A percentile compares a stretch with the other conserved stretches of the same genome.
phyloP scores from a whole-genome alignment of 2,888 invertebrate genomes.

The Eilema sororculum region DNA sequence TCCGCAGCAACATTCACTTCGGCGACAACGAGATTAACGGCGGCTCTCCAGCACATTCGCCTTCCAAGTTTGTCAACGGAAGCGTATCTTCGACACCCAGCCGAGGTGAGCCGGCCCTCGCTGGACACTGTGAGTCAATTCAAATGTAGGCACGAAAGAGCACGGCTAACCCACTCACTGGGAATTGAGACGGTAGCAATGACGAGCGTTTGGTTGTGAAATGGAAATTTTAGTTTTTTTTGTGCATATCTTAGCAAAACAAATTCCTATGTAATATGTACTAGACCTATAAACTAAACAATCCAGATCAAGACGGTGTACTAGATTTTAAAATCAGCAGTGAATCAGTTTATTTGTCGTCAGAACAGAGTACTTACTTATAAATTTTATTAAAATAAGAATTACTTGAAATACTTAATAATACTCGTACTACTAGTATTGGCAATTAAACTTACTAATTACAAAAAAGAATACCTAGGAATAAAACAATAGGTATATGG shows the following conservation, averaged over 20 bases:
- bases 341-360: background rate
- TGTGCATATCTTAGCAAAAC: too few species aligned
- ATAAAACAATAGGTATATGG: background rate
- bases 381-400: too few species aligned
- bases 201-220: slow-evolving; percentile 21
- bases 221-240: slow-evolving; percentile 23
- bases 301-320: background rate
- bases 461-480: background rate
- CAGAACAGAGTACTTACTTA: too few species aligned
- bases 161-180: slow-evolving; percentile 62
- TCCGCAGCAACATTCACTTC: slow-evolving; percentile 88
- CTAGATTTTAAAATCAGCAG: background rate
- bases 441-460: background rate
- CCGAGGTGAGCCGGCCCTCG: slow-evolving; percentile 83
- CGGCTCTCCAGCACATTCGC: slow-evolving; percentile 70
- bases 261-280: too few species aligned
- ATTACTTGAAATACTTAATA: too few species aligned
- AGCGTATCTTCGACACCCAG: slow-evolving; percentile 80
- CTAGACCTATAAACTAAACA: too few species aligned
- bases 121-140: slow-evolving; percentile 82
- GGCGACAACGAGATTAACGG: slow-evolving; percentile 79
- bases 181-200: slow-evolving; percentile 36
- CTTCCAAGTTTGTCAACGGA: slow-evolving; percentile 72
- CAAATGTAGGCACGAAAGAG: slow-evolving; percentile 76
- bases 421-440: too few species aligned